Conservation (phyloP, 2,113 vertebrate genomes). For the Ivindomyrus marchei region DNA sequence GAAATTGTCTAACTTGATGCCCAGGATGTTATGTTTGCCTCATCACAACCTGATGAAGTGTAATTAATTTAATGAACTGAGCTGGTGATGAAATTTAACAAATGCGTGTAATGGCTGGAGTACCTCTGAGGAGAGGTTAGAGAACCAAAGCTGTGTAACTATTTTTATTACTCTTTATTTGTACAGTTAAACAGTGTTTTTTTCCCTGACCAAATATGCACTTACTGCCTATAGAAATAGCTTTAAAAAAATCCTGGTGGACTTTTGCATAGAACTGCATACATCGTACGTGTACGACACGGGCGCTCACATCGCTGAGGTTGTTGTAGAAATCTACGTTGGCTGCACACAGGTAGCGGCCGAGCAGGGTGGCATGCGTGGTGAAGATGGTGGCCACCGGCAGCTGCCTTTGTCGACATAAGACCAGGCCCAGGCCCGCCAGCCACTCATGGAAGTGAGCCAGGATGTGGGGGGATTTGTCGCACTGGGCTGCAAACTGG, state of each 20-base stretch:
- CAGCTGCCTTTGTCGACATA: slow-evolving; percentile 72
- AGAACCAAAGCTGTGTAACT: background rate
- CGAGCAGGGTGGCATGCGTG: slow-evolving; percentile 82
- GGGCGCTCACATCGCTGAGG: slow-evolving; percentile 44
- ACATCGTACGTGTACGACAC: too few relatives aligned
- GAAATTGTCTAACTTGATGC: background rate
- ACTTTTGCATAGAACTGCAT: background rate
- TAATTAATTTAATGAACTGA: background rate
- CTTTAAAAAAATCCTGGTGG: background rate
- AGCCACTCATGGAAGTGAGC: slow-evolving; percentile 92
- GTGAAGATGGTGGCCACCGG: slow-evolving; percentile 85
- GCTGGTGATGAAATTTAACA: background rate
- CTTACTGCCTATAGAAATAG: background rate
- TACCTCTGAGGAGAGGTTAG: background rate
- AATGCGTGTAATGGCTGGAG: background rate
- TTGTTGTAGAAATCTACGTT: slow-evolving; percentile 91
- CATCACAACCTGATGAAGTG: background rate
- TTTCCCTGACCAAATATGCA: background rate
- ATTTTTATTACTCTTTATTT: background rate
- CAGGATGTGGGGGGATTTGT: slow-evolving; percentile 72
- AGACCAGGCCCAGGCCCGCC: slow-evolving; percentile 73
- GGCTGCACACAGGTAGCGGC: slow-evolving; percentile 82
- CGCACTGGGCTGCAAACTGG: slow-evolving; percentile 75
- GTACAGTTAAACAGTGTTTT: background rate
- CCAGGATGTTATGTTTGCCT: background rate